Evolutionary conservation across 2,797 vertebrate species (phyloP).

Genomic region (Pterois miles): DNA sequence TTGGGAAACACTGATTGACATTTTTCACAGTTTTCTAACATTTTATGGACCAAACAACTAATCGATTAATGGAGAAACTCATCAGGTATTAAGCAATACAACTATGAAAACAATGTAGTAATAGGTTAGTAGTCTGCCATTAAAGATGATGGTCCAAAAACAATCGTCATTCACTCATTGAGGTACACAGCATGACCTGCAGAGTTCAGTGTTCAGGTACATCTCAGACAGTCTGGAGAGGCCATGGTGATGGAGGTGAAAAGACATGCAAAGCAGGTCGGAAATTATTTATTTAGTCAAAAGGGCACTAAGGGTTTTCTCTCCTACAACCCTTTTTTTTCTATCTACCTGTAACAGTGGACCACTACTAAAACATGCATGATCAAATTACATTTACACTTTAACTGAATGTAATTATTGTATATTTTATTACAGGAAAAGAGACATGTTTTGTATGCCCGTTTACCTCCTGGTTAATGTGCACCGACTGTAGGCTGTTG

Average conservation of each 20-base stretch:
- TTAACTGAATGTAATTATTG: not conserved
- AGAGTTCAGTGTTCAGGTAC: conserved; percentile 3
- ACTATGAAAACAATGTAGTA: not conserved
- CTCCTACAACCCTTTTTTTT: not conserved
- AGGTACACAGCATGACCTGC: not conserved
- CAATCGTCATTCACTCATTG: not conserved
- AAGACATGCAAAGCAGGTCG: not conserved
- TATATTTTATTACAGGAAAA: not conserved
- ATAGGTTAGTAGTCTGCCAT: not conserved
- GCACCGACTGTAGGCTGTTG: conserved; percentile 84
- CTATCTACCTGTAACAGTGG: not conserved
- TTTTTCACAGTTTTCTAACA: too few relatives aligned
- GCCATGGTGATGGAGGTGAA: not conserved
- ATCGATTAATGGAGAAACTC: too few relatives aligned
- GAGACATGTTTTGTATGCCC: not conserved
- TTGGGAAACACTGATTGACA: too few relatives aligned
- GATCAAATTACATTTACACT: not conserved
- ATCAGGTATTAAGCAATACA: not conserved
- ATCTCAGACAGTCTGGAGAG: not conserved
- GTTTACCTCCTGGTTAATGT: conserved; percentile 88
- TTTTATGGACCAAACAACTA: too few relatives aligned
- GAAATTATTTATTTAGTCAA: not conserved
- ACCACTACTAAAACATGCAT: not conserved
- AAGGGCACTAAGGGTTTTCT: not conserved
- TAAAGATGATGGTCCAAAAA: not conserved